phyloP scores from a whole-genome alignment of 2,797 vertebrate species.

The Molossus molossus region DNA sequence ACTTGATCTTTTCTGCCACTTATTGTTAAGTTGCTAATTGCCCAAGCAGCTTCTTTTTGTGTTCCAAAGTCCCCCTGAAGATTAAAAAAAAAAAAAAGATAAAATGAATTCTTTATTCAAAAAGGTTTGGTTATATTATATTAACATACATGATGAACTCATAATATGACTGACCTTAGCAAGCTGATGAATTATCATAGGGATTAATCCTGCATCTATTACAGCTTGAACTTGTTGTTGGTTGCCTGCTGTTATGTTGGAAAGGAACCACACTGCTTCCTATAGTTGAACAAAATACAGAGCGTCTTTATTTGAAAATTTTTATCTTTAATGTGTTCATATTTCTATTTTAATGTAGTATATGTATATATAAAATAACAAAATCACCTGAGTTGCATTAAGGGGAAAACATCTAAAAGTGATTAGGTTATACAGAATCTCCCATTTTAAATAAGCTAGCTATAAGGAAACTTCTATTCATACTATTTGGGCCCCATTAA shows the following conservation, averaged over 20 bases:
- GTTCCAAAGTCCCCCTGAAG: conserved; percentile 98
- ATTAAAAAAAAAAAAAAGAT: conserved; percentile 87
- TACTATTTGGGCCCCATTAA: conserved; percentile 45
- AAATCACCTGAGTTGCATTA: conserved; percentile 74
- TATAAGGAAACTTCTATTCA: conserved; percentile 10
- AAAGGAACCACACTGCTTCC: conserved; percentile 99
- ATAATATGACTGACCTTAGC: conserved; percentile 94
- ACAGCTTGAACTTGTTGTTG: conserved; percentile 99
- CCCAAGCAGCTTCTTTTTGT: conserved; percentile 99
- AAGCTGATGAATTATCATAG: conserved; percentile 99
- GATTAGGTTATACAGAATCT: conserved; percentile 22
- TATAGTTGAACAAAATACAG: conserved; percentile 88
- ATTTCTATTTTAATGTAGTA: conserved; percentile 56
- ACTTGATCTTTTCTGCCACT: conserved; percentile 99
- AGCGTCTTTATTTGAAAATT: conserved; percentile 68
- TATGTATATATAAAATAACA: conserved; percentile 49
- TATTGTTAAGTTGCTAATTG: conserved; percentile 99
- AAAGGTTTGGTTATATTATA: conserved; percentile 79
- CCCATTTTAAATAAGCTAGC: conserved; percentile 37
- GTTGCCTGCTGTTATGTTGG: conserved; percentile 99
- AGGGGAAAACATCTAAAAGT: conserved; percentile 45
- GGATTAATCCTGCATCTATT: conserved; percentile 98
- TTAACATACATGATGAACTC: conserved; percentile 66
- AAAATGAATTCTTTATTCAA: conserved; percentile 77
- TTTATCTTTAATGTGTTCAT: conserved; percentile 38